phyloP scores from a whole-genome alignment of 1,140 invertebrate species.

The Pseudobourletiella spinata region DNA sequence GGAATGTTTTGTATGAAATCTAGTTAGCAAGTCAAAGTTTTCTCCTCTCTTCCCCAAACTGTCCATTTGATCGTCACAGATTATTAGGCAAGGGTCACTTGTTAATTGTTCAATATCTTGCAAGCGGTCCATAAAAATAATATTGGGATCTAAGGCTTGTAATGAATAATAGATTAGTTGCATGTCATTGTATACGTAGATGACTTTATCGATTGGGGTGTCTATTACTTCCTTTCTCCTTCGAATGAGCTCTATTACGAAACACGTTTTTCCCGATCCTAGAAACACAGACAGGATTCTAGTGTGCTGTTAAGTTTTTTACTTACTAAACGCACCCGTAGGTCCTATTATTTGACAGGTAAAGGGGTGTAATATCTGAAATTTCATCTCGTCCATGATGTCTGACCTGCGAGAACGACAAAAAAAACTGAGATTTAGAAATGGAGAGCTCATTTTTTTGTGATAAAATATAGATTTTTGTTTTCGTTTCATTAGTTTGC shows the following conservation, averaged over 20 bases:
- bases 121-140: background rate
- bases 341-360: too few species aligned
- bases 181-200: background rate
- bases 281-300: too few species aligned
- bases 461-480: too few species aligned
- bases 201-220: background rate
- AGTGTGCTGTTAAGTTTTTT: too few species aligned
- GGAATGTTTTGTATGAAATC: background rate
- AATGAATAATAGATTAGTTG: background rate
- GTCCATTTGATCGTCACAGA: background rate
- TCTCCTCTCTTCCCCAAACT: background rate
- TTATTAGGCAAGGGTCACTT: background rate
- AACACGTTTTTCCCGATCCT: background rate
- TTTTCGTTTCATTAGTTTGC: too few species aligned
- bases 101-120: background rate
- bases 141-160: background rate
- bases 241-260: background rate
- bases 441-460: too few species aligned
- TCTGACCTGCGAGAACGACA: too few species aligned
- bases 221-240: background rate
- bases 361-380: too few species aligned
- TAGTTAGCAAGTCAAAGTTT: background rate
- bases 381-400: too few species aligned
- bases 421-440: too few species aligned
- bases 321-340: too few species aligned